Evolutionary conservation across 2,113 vertebrate species (phyloP).

Genomic region (Petromus typicus): DNA sequence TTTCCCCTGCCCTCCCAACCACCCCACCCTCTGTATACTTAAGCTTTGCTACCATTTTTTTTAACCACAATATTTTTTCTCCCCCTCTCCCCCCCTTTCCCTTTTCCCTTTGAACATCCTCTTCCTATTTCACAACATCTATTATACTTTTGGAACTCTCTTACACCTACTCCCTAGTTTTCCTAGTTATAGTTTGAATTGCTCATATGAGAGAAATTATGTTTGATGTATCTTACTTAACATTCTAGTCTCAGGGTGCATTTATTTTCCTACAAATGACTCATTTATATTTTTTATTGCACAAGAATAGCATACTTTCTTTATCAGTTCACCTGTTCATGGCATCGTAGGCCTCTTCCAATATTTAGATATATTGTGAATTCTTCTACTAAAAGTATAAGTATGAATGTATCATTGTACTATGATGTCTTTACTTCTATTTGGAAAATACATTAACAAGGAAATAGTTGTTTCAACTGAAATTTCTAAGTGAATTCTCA

Average conservation of each 20-base stretch:
- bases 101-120: too few relatives aligned
- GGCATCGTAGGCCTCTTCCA: neutral
- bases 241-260: neutral
- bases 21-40: too few relatives aligned
- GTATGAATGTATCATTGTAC: neutral
- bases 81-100: neutral
- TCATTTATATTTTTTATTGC: neutral
- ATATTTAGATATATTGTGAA: neutral
- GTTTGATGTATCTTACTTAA: neutral
- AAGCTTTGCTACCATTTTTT: too few relatives aligned
- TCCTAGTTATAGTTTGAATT: neutral
- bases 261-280: neutral
- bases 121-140: too few relatives aligned
- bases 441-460: neutral
- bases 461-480: neutral
- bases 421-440: neutral
- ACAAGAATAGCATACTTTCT: neutral
- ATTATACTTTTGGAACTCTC: too few relatives aligned
- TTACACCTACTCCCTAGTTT: neutral
- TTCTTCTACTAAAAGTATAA: neutral
- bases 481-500: neutral
- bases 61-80: too few relatives aligned
- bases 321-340: neutral
- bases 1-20: too few relatives aligned
- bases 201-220: neutral